Evolutionary conservation across 2,888 invertebrate genomes (phyloP), one percentile per base, ranked within the genome.

Genomic region (Tridacna crocea): DNA sequence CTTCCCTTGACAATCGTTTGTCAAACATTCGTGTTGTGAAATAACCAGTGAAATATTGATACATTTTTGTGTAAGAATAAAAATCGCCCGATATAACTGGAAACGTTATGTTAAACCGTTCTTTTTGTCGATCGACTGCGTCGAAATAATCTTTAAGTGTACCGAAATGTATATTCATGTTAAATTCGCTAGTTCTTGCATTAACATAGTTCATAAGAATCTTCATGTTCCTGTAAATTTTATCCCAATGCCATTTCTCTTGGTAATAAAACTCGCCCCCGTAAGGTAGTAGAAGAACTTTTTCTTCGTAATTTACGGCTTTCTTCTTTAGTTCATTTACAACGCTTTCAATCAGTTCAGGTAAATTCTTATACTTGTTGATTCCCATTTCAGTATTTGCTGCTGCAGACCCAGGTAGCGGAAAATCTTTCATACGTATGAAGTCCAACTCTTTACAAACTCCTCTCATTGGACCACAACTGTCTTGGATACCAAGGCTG

Each of bases 11-110:
- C 95, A 51, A 90, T 48, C 90, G 97, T 95, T 93, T 98, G 97
- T 77, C 98, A 88, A 92, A 94, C 3, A 95, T 95, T n/a, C 95
- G 95, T 0, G 98, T 98, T 0, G 98, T 98, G 94, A 96, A 99
- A 94, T 98, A 99, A 0, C 99, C 99, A 6, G 98, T 98, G 99
- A 99, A 99, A 94, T 99, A 99, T 0, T 98, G 98, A n/a, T 82
- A 78, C 27, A 84, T 75, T 92, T 99, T 99, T 0, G 98, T 97
- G 94, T 99, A 99, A 0, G 98, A 98, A 93, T 98, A 99, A 94
- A 99, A 99, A 93, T 99, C 99, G 0, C 99, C 99, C 89, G 96
- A 96, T 10, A 99, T 94, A 0, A 96, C 96, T 0, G 98, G 98
- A 65, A 88, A 87, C 12, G 79, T 75, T 27, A 82, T 8, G 10